Evolutionary conservation across 2,113 vertebrate species (phyloP).

Genomic region (Catharus minimus): DNA sequence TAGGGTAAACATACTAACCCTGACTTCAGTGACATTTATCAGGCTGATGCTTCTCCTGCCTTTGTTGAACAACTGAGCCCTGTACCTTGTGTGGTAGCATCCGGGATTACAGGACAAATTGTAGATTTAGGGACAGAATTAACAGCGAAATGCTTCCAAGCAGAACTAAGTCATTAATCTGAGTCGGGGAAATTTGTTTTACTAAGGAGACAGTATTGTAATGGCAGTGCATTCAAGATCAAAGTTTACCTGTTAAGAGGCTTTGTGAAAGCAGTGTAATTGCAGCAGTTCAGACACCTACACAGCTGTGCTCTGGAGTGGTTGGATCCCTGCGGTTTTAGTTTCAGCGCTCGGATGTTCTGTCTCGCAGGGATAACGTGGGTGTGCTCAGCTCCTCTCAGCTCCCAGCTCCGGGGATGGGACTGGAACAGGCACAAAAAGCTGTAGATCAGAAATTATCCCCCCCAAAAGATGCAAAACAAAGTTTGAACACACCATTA

Average conservation of each 20-base stretch:
- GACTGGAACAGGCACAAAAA: fast-evolving
- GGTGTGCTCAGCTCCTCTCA: fast-evolving
- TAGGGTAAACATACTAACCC: background rate
- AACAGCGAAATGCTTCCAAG: background rate
- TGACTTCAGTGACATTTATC: background rate
- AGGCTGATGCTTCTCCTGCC: background rate
- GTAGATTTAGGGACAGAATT: background rate
- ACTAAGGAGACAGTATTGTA: background rate
- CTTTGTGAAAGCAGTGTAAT: background rate
- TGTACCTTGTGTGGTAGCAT: background rate
- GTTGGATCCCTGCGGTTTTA: background rate
- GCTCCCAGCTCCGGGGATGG: fast-evolving
- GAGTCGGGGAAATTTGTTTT: background rate
- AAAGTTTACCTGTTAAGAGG: background rate
- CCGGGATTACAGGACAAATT: background rate
- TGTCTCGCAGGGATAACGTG: fast-evolving
- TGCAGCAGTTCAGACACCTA: background rate
- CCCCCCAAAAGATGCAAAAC: fast-evolving
- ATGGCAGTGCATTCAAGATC: background rate
- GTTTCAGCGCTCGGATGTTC: background rate
- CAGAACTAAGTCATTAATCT: slow-evolving; percentile 32
- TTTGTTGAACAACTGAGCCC: background rate
- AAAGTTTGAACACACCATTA: fast-evolving
- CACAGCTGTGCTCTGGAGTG: fast-evolving
- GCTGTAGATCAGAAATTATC: fast-evolving